Evolutionary conservation across 2,888 invertebrate species (phyloP), one percentile per base, ranked within the genome.

Genomic region (Tinea pellionella): DNA sequence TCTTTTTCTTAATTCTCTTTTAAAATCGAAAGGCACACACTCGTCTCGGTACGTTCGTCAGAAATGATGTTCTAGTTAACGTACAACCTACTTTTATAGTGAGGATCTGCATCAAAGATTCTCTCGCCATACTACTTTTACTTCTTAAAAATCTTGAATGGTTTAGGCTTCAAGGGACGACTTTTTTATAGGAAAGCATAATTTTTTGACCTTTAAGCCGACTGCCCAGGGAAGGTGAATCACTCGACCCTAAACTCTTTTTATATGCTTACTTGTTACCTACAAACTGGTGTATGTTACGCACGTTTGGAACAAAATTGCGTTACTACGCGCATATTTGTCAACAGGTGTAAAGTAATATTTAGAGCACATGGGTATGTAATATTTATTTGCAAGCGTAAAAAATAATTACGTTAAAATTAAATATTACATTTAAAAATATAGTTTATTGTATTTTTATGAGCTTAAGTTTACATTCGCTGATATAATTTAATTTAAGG

Each of bases 71-170:
- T 77, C 47, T 65, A 65, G 67, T 63, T 64, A 60, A 69, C 62
- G 63, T 65, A 66, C 67, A 74, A 63, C 64, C 62, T 68, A 74
- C 74, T 86, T 87, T 65, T 87, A 87, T 87, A 87, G 68, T 66
- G 69, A 71, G 73, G 72, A 74, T 78, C 77, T 75, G 75, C 77
- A 30, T 55, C 55, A 59, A 61, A 56, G 61, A 51, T 11, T 15
- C 59, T 32, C 15, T 55, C 47, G 41, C 61, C 51, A 74, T 64
- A 68, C 77, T 68, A 84, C 86, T 86, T 87, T 87, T 84, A 85
- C 86, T 84, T 81, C 70, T 57, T 57, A 57, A 57, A 57, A 19
- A 32, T 32, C 32, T 57, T 57, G 19, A n/a, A 55, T n/a, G 30
- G 13, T 57, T 57, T 57, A 30, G 57, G 57, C 32, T 16, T 29